These are phyloP conservation scores for Balaeniceps rex DNA, from an alignment of 2,113 vertebrate species.

Conservation along the genomic window DNA sequence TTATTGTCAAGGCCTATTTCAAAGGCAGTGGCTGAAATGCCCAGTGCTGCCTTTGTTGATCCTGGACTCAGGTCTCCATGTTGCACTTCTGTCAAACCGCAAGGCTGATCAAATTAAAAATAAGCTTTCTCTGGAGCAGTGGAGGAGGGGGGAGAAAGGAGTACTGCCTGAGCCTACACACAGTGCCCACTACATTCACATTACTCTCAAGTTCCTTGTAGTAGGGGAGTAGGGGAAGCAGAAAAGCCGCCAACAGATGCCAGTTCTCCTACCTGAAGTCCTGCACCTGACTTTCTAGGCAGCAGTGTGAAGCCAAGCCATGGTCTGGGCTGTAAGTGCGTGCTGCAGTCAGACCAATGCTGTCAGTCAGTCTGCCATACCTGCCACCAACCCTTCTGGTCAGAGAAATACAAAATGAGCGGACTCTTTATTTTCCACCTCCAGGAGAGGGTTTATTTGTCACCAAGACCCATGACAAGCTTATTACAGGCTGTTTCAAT, in stretches of 20 bases:
- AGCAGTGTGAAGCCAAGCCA: fast-evolving
- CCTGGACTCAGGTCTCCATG: slow-evolving; percentile 48
- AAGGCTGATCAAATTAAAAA: slow-evolving; percentile 11
- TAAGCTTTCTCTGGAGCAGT: neutral
- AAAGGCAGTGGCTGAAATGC: slow-evolving; percentile 60
- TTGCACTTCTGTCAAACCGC: neutral
- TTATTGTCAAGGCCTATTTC: slow-evolving; percentile 55
- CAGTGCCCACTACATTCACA: neutral
- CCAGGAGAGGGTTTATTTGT: slow-evolving; percentile 60
- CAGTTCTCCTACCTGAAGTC: neutral
- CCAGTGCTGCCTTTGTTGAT: slow-evolving; percentile 60
- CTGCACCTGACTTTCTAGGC: neutral
- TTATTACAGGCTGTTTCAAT: slow-evolving; percentile 68
- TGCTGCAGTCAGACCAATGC: neutral
- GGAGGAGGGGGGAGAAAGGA: neutral
- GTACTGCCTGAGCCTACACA: neutral
- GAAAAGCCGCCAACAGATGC: neutral
- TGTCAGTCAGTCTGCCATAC: neutral
- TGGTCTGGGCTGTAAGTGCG: neutral
- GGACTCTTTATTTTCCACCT: slow-evolving; percentile 48
- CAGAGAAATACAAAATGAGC: slow-evolving; percentile 7
- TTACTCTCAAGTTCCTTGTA: neutral
- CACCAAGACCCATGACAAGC: slow-evolving; percentile 65
- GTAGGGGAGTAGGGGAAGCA: neutral
- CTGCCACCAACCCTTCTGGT: neutral